A percentile compares a stretch with the other conserved stretches of the same genome.
These are phyloP conservation scores for Chlamydotis undulata DNA, from an alignment of 2,113 vertebrate genomes.

Conservation along the genomic window DNA sequence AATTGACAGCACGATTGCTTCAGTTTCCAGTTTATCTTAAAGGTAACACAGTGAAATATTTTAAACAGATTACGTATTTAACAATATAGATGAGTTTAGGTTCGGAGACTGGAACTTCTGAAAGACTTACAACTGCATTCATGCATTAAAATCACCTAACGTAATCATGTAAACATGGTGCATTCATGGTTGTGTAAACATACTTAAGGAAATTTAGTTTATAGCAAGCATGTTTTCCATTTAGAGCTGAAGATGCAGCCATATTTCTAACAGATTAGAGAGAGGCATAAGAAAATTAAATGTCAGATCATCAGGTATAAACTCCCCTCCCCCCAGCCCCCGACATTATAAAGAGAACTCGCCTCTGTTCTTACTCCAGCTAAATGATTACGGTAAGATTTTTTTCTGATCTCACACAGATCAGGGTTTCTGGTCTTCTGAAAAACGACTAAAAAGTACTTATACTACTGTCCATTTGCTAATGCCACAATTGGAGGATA, in stretches of 20 bases:
- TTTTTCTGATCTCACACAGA: not conserved
- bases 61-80: constrained; percentile 71
- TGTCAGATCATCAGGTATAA: not conserved
- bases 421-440: not conserved
- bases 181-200: constrained; percentile 9
- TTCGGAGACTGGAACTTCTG: constrained; percentile 39
- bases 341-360: not conserved
- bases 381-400: not conserved
- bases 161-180: constrained; percentile 10
- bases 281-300: constrained; percentile 26
- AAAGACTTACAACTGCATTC: constrained; percentile 48
- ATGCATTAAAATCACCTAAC: constrained; percentile 16
- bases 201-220: constrained; percentile 51
- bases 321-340: too few species aligned
- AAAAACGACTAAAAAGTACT: not conserved
- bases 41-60: constrained; percentile 69
- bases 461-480: not conserved
- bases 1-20: constrained; percentile 76
- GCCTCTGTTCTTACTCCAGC: not conserved
- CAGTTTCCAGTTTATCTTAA: constrained; percentile 69
- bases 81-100: constrained; percentile 56
- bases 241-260: not conserved
- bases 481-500: not conserved
- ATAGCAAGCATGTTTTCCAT: constrained; percentile 27
- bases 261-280: constrained; percentile 33